Evolutionary conservation across 2,888 invertebrate genomes (phyloP), one percentile per base, ranked within the genome.

Genomic region (Netelia virgata): DNA sequence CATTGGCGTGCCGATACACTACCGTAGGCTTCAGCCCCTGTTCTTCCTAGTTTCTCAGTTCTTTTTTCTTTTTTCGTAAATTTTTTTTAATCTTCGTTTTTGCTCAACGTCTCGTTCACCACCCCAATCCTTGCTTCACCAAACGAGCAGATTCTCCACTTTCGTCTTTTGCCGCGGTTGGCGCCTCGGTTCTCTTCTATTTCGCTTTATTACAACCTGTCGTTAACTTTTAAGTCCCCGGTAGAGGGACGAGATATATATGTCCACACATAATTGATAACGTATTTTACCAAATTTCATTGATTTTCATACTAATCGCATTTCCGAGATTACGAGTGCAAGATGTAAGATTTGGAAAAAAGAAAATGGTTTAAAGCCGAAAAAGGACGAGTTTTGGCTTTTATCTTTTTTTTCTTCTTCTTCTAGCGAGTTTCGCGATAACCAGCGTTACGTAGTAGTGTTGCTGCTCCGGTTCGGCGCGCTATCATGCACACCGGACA

Each of bases 161-260:
- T 82, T 76, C 85, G 85, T 81, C 78, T 84, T 59, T 85, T 72
- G 70, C 55, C 43, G 76, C 64, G 41, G 73, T 73, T 6, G 36
- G 36, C 6, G 36, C 36, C 36, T 36, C 36, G 36, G 59, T 66
- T 43, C 64, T 47, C 75, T 41, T 86, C 86, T 76, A 83, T 87
- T 89, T 88, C 88, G 88, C 85, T 87, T 88, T 88, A 89, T 89
- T 89, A 88, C 86, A 90, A 87, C 79, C 85, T 86, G 75, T 88
- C 86, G 85, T 87, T 86, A 87, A 86, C 87, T 83, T 77, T 77
- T 57, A 59, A 6, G 6, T 36, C 8, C 6, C 36, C 8, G 36
- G 36, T 36, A 36, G 36, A 3, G 6, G 6, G 36, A 36, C 6
- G 6, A 36, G 2, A 50, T 50, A 50, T 28, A 28, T 50, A 50